A percentile compares a stretch with the other conserved stretches of the same genome.
These are phyloP conservation scores for Petrocephalus microphthalmus DNA, from an alignment of 2,113 vertebrate genomes.

Conservation along the genomic window DNA sequence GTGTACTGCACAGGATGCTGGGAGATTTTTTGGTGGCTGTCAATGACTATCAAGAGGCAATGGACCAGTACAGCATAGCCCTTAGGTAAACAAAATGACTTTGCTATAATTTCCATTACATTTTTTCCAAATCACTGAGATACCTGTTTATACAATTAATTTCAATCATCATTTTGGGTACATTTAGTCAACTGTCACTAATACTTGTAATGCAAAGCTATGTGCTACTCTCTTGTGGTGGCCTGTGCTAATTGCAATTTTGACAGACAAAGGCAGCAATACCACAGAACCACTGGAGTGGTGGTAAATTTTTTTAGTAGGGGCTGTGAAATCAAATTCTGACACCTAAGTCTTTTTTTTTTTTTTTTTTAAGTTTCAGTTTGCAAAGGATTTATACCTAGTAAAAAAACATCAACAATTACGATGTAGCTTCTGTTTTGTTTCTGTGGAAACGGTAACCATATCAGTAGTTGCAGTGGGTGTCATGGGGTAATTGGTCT, in stretches of 20 bases:
- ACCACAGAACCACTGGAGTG: background rate
- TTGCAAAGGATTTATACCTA: background rate
- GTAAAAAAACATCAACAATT: background rate
- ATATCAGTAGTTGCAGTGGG: background rate
- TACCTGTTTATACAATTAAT: background rate
- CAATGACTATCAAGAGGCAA: constrained; percentile 94
- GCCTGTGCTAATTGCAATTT: background rate
- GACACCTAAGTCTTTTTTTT: background rate
- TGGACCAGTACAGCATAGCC: constrained; percentile 98
- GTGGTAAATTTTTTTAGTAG: background rate
- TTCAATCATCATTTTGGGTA: background rate
- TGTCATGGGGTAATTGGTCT: background rate
- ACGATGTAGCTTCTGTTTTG: background rate
- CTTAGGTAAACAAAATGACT: constrained; percentile 68
- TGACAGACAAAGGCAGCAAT: background rate
- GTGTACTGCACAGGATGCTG: constrained; percentile 90
- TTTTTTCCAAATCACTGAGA: background rate
- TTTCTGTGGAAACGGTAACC: background rate
- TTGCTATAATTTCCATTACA: background rate
- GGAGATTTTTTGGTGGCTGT: constrained; percentile 94
- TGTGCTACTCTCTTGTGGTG: constrained; percentile 6
- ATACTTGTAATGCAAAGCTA: background rate
- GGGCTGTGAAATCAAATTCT: background rate
- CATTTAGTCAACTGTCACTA: background rate
- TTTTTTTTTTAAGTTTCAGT: background rate